Percentiles rank a stretch among this genome's conserved stretches.
Evolutionary conservation across 2,797 vertebrate genomes (phyloP).

Genomic region (Lepilemur ruficaudatus): DNA sequence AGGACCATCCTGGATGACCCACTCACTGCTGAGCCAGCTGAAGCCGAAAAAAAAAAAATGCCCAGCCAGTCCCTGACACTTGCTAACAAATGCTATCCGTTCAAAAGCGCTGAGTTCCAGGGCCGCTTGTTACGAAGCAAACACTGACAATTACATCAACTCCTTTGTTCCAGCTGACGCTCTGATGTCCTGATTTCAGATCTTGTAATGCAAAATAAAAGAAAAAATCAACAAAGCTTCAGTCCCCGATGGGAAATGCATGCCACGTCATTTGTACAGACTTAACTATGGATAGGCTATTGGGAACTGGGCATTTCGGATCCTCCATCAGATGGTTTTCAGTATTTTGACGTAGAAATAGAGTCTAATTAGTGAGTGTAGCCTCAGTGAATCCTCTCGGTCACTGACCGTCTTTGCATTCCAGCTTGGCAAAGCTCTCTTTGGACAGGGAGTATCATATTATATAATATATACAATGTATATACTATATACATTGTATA

Average conservation of each 20-base stretch:
- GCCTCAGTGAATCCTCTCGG: rapidly evolving
- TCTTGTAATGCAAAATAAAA: background rate
- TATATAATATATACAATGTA: background rate
- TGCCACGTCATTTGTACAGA: rapidly evolving
- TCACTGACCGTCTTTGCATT: rapidly evolving
- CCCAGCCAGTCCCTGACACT: too few species aligned
- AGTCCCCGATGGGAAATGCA: rapidly evolving
- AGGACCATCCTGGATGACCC: background rate
- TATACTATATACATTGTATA: too few species aligned
- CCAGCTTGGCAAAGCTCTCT: rapidly evolving
- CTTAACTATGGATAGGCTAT: rapidly evolving
- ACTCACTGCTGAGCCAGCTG: background rate
- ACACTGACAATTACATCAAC: rapidly evolving
- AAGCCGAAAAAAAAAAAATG: background rate
- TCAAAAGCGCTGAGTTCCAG: rapidly evolving
- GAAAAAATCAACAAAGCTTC: rapidly evolving
- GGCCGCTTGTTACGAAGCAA: rapidly evolving
- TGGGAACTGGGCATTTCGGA: rapidly evolving
- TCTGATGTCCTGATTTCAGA: rapidly evolving
- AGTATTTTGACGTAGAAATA: rapidly evolving
- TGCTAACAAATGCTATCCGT: too few species aligned
- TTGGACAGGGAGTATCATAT: too few species aligned
- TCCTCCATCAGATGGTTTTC: rapidly evolving
- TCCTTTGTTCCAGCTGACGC: background rate
- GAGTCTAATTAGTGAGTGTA: rapidly evolving